phyloP scores from a whole-genome alignment of 2,113 vertebrate species.

The Neodontobutis hainanensis region DNA sequence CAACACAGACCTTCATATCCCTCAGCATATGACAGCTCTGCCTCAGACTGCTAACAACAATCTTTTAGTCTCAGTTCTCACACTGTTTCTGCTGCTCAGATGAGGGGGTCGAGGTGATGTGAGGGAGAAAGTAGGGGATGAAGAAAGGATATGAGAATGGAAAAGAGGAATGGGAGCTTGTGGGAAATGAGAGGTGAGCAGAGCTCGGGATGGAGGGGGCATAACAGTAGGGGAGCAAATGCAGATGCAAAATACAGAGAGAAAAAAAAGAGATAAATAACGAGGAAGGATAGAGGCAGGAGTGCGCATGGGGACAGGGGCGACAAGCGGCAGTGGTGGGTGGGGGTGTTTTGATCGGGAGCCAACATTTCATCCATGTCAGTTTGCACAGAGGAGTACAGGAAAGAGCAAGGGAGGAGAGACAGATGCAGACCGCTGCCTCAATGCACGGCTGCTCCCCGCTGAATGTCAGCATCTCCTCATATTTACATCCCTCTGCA shows the following conservation, averaged over 20 bases:
- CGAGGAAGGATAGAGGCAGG: conserved; percentile 17
- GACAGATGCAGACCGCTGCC: conserved; percentile 57
- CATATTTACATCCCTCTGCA: conserved; percentile 21
- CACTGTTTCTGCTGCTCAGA: conserved; percentile 65
- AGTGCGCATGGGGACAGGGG: conserved; percentile 48
- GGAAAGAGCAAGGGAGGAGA: conserved; percentile 37
- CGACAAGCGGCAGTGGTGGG: conserved; percentile 63
- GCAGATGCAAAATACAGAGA: conserved; percentile 35
- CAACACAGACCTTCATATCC: conserved; percentile 75
- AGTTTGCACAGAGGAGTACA: conserved; percentile 67
- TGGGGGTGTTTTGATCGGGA: conserved; percentile 78
- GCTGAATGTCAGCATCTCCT: conserved; percentile 74
- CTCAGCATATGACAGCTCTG: conserved; percentile 75
- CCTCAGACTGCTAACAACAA: conserved; percentile 71
- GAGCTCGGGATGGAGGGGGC: conserved; percentile 52
- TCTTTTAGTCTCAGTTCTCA: conserved; percentile 53
- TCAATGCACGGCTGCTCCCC: conserved; percentile 73
- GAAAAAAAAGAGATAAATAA: conserved; percentile 26
- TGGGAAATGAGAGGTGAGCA: conserved; percentile 59
- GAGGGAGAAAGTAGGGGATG: conserved; percentile 48
- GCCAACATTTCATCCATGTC: conserved; percentile 74
- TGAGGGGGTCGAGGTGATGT: conserved; percentile 71
- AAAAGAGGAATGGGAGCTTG: conserved; percentile 50
- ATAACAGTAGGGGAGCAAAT: conserved; percentile 46
- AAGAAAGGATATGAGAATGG: conserved; percentile 35